Percentiles rank a stretch among this genome's conserved stretches.
Evolutionary conservation across 2,113 vertebrate genomes (phyloP).

Genomic region (Hiodon alosoides): DNA sequence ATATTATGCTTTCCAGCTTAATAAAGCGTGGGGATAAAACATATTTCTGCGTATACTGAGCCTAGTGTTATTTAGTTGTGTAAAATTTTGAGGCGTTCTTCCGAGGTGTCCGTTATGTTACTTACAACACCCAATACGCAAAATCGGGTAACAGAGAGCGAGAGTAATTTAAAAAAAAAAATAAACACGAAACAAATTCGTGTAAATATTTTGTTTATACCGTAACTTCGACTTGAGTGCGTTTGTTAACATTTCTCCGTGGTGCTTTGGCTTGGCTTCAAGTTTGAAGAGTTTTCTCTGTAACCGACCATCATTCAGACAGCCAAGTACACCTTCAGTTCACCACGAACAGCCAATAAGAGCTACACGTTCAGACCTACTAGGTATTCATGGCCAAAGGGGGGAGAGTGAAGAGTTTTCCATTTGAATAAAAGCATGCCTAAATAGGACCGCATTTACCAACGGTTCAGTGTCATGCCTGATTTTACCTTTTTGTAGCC

Average conservation of each 20-base stretch:
- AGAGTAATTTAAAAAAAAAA: not conserved
- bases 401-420: constrained; percentile 22
- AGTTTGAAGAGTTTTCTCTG: constrained; percentile 52
- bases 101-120: too few relatives aligned
- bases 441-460: constrained; percentile 3
- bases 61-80: too few relatives aligned
- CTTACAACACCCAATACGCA: too few relatives aligned
- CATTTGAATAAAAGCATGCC: not conserved
- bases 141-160: too few relatives aligned
- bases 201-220: not conserved
- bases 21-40: too few relatives aligned
- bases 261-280: constrained; percentile 36
- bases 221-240: not conserved
- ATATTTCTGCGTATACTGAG: too few relatives aligned
- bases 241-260: not conserved
- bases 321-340: constrained; percentile 27
- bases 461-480: too few relatives aligned
- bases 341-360: constrained; percentile 34
- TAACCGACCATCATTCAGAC: constrained; percentile 43
- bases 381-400: constrained; percentile 29
- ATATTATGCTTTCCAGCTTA: too few relatives aligned
- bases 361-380: constrained; percentile 16
- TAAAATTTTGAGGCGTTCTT: too few relatives aligned
- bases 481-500: not conserved
- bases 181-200: too few relatives aligned